Evolutionary conservation across 2,797 vertebrate species (phyloP).

Genomic region (Glyptemys insculpta): DNA sequence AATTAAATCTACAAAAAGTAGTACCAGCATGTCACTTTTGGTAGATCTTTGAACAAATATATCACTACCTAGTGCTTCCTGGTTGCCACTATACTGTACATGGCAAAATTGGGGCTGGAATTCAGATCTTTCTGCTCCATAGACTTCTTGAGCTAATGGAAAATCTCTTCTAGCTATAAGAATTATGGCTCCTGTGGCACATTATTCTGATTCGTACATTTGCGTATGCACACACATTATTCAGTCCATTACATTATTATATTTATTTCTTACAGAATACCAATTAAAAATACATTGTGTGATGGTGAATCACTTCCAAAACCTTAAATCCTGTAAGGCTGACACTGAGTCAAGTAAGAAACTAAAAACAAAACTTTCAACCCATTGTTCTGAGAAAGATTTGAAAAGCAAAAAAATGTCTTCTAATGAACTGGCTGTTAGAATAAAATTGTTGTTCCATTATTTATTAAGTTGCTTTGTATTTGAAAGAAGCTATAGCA

Average conservation of each 20-base stretch:
- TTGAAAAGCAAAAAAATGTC: not conserved
- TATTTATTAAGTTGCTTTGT: not conserved
- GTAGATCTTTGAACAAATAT: not conserved
- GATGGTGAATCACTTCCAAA: not conserved
- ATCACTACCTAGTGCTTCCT: not conserved
- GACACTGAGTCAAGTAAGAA: not conserved
- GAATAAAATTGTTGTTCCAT: conserved; percentile 3
- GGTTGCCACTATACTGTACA: not conserved
- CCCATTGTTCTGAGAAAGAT: not conserved
- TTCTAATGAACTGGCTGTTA: not conserved
- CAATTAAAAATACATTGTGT: not conserved
- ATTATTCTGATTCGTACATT: accelerated
- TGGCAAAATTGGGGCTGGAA: not conserved
- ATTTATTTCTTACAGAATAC: not conserved
- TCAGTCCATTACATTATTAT: not conserved
- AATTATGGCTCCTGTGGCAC: not conserved
- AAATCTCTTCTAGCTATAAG: not conserved
- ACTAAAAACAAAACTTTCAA: not conserved
- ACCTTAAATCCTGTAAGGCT: not conserved
- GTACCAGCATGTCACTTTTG: not conserved
- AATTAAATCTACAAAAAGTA: not conserved
- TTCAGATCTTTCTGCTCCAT: not conserved
- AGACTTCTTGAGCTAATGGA: not conserved
- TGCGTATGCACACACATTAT: not conserved
- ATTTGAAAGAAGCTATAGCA: not conserved